Conservation (phyloP, 2,888 invertebrate species). For the Drosophila fulvimacula region DNA sequence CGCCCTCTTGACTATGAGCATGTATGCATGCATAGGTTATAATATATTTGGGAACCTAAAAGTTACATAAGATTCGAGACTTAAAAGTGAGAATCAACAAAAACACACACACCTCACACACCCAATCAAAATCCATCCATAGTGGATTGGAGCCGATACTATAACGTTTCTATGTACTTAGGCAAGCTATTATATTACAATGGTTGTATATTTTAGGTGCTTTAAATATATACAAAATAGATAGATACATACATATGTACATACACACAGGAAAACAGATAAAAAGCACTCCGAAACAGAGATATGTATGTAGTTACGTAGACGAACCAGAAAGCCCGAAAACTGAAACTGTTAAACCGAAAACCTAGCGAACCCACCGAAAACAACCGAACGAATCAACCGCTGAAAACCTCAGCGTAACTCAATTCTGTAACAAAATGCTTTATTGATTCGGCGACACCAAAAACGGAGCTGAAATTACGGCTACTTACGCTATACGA, state of each 20-base stretch:
- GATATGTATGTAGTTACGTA: slow-evolving; percentile 52
- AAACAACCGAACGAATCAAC: slow-evolving; percentile 63
- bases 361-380: slow-evolving; percentile 36
- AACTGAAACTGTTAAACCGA: slow-evolving; percentile 41
- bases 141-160: slow-evolving; percentile 51
- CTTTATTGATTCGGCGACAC: slow-evolving; percentile 73
- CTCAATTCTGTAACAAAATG: slow-evolving; percentile 60
- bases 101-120: slow-evolving; percentile 17
- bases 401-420: slow-evolving; percentile 72
- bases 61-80: slow-evolving; percentile 59
- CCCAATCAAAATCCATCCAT: slow-evolving; percentile 20
- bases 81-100: slow-evolving; percentile 31
- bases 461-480: slow-evolving; percentile 69
- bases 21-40: slow-evolving; percentile 21
- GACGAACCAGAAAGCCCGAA: slow-evolving; percentile 43
- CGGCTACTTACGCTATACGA: slow-evolving; percentile 61
- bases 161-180: slow-evolving; percentile 56
- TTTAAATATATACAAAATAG: slow-evolving; percentile 26
- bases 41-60: slow-evolving; percentile 25
- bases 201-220: slow-evolving; percentile 25
- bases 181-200: slow-evolving; percentile 35
- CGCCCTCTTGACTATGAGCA: slow-evolving; percentile 19
- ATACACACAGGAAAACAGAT: slow-evolving; percentile 40
- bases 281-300: slow-evolving; percentile 58
- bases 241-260: slow-evolving; percentile 77